Base-by-base conservation (phyloP, 2,888 invertebrate genomes). In the Clostera curtula region DNA sequence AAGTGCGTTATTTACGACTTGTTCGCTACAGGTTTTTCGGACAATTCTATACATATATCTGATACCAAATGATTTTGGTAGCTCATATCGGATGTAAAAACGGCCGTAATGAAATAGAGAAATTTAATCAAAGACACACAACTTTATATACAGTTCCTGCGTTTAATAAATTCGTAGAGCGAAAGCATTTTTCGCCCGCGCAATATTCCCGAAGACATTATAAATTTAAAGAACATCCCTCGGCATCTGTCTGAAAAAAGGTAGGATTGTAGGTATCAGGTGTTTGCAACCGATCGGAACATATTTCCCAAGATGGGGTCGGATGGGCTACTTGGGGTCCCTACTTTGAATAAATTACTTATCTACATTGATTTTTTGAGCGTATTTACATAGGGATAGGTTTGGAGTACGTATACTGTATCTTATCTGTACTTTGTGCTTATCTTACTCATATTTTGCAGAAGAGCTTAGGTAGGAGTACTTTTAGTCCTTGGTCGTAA, bases 281-380 rank as follows among this genome's bases (percentile, higher is more conserved):
- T 83, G 82, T 70, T 52, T 48, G 51, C 55, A 73, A 80, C 62
- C 64, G 75, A 70, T 75, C 66, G 54, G 44, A 69, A 73, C 73
- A 76, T 77, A 74, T 77, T 74, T 70, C 55, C 56, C 66, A 52
- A 57, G 51, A 49, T 51, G 59, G 66, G 75, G 66, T 63, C 61
- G 63, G 57, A 58, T 53, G 59, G 43, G 45, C 35, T 37, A 49
- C 35, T 49, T 13, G 48, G 51, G 63, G 48, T 54, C 60, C 70
- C 72, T 58, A 66, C 60, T 73, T 64, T 47, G 79, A 75, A 80
- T 80, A 77, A 72, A 82, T 79, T 77, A 71, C 64, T 51, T 61
- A 53, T 61, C 54, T 57, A 45, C 60, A 62, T 61, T 48, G 49
- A 48, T 57, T 58, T 62, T 57, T 60, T 61, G 46, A 55, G 53